Evolutionary conservation across 2,888 invertebrate genomes (phyloP), one percentile per base, ranked within the genome.

Genomic region (Andrena trimmerana): DNA sequence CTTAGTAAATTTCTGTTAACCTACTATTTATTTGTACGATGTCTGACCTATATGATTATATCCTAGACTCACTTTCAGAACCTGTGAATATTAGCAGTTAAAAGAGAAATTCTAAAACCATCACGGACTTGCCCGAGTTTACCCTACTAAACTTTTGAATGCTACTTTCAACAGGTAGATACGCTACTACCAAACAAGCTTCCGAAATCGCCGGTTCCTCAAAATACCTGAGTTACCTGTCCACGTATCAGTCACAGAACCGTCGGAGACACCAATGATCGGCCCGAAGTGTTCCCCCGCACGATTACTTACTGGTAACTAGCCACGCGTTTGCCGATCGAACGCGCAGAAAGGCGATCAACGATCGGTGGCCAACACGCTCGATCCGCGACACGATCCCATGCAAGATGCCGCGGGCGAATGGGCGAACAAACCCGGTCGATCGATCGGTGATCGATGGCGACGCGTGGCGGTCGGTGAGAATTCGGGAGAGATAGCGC

Each of bases 391-490:
- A 20, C 33, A n/a, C 54, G 36, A 52, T 57, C 50, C 69, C 42
- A 69, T 69, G 57, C 59, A 54, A 71, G 29, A 29, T 10, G 13
- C 36, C 65, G 31, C 36, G 33, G 50, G n/a, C 27, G 33, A 24
- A 29, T 16, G 50, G 52, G 50, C 42, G 16, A 42, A 13, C 0
- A 42, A 5, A 5, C 1, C 42, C 42, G 16, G 42, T 60, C 42
- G n/a, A 42, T 65, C 75, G 68, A 57, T 79, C 59, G 13, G 36
- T 59, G 48, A 66, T 66, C 24, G 59, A 70, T 60, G 27, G 50
- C 4, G n/a, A 27, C 29, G 16, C 57, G 33, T 20, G n/a, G n/a
- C 20, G 20, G 8, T 6, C 24, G 42, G 13, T 3, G 31, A 54
- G 42, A 20, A 36, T 10, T 62, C 31, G 24, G 7, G 13, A 52